phyloP scores from a whole-genome alignment of 2,797 vertebrate species.

The Thalassophryne amazonica region DNA sequence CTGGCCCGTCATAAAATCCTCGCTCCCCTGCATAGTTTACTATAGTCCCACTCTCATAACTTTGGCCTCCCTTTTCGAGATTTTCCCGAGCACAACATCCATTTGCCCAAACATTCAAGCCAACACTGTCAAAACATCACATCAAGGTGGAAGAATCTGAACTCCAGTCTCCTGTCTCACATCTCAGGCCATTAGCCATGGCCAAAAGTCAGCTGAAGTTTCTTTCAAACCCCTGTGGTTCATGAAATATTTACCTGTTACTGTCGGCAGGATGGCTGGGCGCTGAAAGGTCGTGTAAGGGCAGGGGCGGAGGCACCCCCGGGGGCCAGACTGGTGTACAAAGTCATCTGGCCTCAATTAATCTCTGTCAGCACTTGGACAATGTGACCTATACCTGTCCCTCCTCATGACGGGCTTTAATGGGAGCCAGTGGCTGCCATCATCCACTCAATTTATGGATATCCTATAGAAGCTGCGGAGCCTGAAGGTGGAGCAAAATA shows the following conservation, averaged over 20 bases:
- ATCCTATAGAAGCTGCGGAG: conserved; percentile 43
- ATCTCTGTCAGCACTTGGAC: conserved; percentile 61
- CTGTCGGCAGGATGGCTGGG: conserved; percentile 35
- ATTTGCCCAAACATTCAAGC: conserved; percentile 16
- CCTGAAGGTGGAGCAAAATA: conserved; percentile 31
- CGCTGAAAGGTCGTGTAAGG: conserved; percentile 44
- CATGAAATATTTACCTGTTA: conserved; percentile 71
- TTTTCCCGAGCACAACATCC: no score
- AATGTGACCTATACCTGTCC: conserved; percentile 65
- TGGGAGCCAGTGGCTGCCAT: conserved; percentile 37
- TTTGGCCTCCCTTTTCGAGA: neutral
- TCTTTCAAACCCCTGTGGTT: conserved; percentile 32
- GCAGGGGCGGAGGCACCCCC: conserved; percentile 19
- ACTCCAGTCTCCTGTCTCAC: conserved; percentile 16
- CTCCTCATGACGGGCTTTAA: conserved; percentile 48
- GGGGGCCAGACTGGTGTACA: conserved; percentile 14
- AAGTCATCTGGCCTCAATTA: conserved; percentile 59
- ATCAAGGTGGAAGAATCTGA: conserved; percentile 16
- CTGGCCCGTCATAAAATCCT: conserved; percentile 14
- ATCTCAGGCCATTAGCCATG: conserved; percentile 28
- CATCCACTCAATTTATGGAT: conserved; percentile 66
- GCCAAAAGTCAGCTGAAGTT: conserved; percentile 21
- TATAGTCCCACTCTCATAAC: neutral
- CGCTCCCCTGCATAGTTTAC: conserved; percentile 4
- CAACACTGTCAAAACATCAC: conserved; percentile 13